Evolutionary conservation across 2,797 vertebrate species (phyloP), one percentile per base, ranked within the genome.

Genomic region (Gymnothorax reevesii): DNA sequence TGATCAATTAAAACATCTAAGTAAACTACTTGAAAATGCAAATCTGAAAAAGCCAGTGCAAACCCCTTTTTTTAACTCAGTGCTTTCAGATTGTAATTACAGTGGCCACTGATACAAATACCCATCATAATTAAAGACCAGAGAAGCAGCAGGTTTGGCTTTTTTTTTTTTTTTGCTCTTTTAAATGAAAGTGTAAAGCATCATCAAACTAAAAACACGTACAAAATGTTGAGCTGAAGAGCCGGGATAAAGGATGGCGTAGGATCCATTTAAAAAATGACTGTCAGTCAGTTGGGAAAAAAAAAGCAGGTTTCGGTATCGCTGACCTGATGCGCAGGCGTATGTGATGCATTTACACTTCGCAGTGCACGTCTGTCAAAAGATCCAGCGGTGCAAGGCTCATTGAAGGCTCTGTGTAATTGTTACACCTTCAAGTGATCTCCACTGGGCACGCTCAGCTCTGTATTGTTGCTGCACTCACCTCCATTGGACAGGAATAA

Each of bases 21-120:
- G 87, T 89, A 87, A 92, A 93, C 89, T 92, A 93, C 91, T 94
- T 92, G 87, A 94, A 93, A 91, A 88, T 86, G 88, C 89, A 90
- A 82, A 93, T 92, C 84, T 25, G 87, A 90, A 59, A 80, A 91
- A 89, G 85, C 79, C 85, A 33, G 12, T 69, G 80, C 88, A 86
- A 1, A 17, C 4, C 13, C 86, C 90, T 84, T 49, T 83, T 90
- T 77, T 91, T 90, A 89, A 69, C 85, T 88, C 91, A 17, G 15
- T 91, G 77, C 88, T 79, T 88, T 92, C 89, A 89, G 86, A 69
- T 85, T 49, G 33, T 86, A 86, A 90, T 92, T 91, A 91, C 84
- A 82, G 80, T 82, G 57, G 64, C 62, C 89, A 87, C 83, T 88
- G 88, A 84, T 79, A 90, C 80, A 59, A 83, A 57, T 83, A 66